phyloP scores from a whole-genome alignment of 2,797 vertebrate species.

The Picus viridis region DNA sequence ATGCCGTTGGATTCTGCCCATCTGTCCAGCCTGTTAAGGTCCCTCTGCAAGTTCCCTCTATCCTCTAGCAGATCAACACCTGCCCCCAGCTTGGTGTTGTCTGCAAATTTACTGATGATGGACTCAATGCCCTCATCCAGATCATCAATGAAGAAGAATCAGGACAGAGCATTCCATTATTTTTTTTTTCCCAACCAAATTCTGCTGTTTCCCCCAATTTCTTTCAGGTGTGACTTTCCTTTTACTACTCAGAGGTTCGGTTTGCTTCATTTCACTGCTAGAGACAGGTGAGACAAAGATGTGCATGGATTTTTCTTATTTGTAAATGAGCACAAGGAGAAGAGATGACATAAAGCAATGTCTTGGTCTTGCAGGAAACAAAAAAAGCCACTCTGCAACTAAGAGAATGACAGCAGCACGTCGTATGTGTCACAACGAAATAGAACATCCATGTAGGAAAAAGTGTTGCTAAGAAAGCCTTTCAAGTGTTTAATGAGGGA shows the following conservation, averaged over 20 bases:
- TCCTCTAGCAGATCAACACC: no score
- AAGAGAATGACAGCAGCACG: neutral
- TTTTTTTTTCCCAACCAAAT: neutral
- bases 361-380: slow-evolving; percentile 17
- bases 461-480: slow-evolving; percentile 22
- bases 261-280: neutral
- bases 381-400: neutral
- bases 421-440: slow-evolving; percentile 48
- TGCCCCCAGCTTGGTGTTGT: no score
- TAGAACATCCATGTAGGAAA: neutral
- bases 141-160: neutral
- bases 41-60: no score
- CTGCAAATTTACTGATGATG: no score
- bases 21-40: no score
- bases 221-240: neutral
- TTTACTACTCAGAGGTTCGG: neutral
- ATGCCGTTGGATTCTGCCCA: no score
- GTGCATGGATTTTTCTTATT: slow-evolving; percentile 32
- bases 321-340: slow-evolving; percentile 23
- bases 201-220: neutral
- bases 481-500: slow-evolving; percentile 62
- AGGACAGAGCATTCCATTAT: neutral
- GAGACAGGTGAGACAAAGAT: neutral
- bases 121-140: no score
- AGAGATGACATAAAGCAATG: neutral